Evolutionary conservation across 2,113 vertebrate genomes (phyloP).

Genomic region (Anoplopoma fimbria): DNA sequence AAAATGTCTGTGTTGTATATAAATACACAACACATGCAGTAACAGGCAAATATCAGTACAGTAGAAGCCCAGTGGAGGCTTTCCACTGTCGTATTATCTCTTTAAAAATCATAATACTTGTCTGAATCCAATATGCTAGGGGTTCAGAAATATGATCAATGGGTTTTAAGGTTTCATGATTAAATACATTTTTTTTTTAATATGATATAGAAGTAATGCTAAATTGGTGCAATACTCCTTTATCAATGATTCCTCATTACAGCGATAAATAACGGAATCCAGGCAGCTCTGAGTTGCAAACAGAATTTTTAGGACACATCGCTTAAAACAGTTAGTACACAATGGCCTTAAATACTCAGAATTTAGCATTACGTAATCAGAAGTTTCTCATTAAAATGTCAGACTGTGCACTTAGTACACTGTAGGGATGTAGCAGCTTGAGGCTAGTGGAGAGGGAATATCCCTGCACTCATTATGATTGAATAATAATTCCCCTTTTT

Average conservation of each 20-base stretch:
- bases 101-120: not conserved
- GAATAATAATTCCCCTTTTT: slow-evolving; percentile 26
- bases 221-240: not conserved
- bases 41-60: not conserved
- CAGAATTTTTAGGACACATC: not conserved
- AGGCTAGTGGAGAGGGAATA: slow-evolving; percentile 2
- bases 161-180: too few relatives aligned
- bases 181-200: too few relatives aligned
- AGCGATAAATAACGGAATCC: not conserved
- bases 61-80: not conserved
- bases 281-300: not conserved
- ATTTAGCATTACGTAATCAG: slow-evolving; percentile 28
- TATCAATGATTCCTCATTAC: not conserved
- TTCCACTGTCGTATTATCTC: not conserved
- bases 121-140: not conserved
- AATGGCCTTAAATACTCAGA: not conserved
- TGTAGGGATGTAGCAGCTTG: slow-evolving; percentile 24
- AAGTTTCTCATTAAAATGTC: slow-evolving; percentile 50
- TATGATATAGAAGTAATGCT: not conserved
- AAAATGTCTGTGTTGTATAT: not conserved
- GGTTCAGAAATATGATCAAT: not conserved
- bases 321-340: not conserved
- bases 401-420: slow-evolving; percentile 20
- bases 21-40: too few relatives aligned
- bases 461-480: slow-evolving; percentile 37